Evolutionary conservation across 2,797 vertebrate species (phyloP).

Genomic region (Balearica regulorum): DNA sequence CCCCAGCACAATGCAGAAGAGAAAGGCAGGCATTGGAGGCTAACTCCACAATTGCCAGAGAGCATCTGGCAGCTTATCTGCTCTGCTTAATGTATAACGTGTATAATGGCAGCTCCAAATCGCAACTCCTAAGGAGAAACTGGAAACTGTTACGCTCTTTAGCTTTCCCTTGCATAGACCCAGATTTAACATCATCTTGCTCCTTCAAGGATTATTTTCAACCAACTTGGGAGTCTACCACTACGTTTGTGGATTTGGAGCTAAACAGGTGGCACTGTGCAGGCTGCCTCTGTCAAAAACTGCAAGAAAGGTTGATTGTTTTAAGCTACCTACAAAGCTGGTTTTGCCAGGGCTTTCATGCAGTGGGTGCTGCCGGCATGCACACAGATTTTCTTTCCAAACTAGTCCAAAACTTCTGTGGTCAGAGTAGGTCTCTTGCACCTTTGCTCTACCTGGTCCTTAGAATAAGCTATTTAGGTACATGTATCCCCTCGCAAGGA

Average conservation of each 20-base stretch:
- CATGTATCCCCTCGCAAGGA: fast-evolving
- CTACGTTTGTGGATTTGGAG: background rate
- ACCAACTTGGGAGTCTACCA: background rate
- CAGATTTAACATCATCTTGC: background rate
- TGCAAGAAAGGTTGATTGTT: background rate
- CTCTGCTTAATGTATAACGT: background rate
- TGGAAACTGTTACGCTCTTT: background rate
- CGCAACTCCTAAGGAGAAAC: background rate
- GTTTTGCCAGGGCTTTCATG: background rate
- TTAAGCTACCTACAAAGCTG: background rate
- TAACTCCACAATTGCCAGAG: background rate
- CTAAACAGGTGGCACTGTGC: background rate
- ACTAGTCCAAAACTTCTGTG: background rate
- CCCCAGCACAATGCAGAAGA: background rate
- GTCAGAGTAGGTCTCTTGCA: background rate
- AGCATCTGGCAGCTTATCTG: background rate
- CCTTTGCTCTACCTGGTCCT: background rate
- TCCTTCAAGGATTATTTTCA: background rate
- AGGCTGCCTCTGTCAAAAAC: background rate
- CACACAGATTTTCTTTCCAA: background rate
- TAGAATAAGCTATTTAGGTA: background rate
- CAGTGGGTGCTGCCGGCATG: background rate
- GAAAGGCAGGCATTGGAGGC: background rate
- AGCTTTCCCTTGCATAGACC: background rate
- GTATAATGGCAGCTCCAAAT: background rate